phyloP scores from a whole-genome alignment of 2,113 vertebrate genomes.

The Scopus umbretta region DNA sequence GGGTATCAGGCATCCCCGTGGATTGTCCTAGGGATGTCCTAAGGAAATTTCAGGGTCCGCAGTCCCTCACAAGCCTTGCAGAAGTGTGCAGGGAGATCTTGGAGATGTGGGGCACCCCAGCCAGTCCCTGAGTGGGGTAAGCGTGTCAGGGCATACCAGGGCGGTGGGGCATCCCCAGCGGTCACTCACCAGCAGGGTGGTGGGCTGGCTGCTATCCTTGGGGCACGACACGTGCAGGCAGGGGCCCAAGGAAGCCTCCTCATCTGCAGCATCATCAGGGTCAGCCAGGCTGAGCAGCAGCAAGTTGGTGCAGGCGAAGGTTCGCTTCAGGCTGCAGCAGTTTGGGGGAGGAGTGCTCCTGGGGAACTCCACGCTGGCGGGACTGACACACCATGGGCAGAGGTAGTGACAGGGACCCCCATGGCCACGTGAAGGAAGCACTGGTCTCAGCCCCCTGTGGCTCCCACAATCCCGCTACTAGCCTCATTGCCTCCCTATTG shows the following conservation, averaged over 20 bases:
- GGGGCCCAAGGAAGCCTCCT: not conserved
- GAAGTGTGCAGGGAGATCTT: fast-evolving
- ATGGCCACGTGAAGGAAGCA: not conserved
- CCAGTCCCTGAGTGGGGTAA: not conserved
- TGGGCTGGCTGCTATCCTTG: not conserved
- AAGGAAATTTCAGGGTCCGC: not conserved
- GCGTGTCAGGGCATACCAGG: not conserved
- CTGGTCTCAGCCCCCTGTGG: not conserved
- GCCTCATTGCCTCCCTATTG: fast-evolving
- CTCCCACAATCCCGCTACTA: not conserved
- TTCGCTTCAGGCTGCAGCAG: not conserved
- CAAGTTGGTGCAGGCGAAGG: not conserved
- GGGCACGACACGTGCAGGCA: fast-evolving
- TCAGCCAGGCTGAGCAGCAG: not conserved
- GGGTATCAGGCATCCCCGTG: not conserved
- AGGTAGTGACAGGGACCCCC: not conserved
- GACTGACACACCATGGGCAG: not conserved
- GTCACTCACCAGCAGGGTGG: fast-evolving
- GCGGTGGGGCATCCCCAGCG: not conserved
- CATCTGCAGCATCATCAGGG: fast-evolving
- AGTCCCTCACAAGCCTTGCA: not conserved
- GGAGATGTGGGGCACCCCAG: not conserved
- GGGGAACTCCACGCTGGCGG: not conserved
- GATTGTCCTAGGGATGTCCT: not conserved
- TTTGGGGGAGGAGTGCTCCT: too few species aligned